These are phyloP conservation scores for Sphaeramia orbicularis DNA, from an alignment of 2,797 vertebrate species.

Conservation along the genomic window DNA sequence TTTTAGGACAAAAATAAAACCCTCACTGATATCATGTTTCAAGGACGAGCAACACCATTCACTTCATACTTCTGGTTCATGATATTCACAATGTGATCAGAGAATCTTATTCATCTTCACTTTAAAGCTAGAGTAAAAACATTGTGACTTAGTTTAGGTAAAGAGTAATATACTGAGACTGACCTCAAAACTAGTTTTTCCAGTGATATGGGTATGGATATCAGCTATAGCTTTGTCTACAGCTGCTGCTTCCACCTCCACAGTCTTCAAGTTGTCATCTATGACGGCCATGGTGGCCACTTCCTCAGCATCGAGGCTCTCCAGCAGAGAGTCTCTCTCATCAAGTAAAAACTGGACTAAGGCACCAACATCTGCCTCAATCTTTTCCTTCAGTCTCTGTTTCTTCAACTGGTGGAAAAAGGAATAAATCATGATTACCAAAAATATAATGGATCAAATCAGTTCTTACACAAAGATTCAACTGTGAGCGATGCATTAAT, in stretches of 20 bases:
- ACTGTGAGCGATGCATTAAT: neutral
- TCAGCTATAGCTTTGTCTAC: conserved; percentile 80
- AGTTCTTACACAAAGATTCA: neutral
- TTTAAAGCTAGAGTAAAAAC: neutral
- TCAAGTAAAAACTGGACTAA: conserved; percentile 87
- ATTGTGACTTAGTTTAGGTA: neutral
- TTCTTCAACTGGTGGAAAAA: conserved; percentile 77
- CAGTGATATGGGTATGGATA: conserved; percentile 78
- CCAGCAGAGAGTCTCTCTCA: conserved; percentile 85
- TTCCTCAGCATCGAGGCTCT: conserved; percentile 82
- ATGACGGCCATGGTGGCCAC: conserved; percentile 74
- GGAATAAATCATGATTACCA: neutral
- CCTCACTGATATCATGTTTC: neutral
- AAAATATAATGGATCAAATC: no score
- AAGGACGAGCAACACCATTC: no score
- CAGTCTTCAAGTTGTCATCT: conserved; percentile 82
- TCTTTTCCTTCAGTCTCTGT: conserved; percentile 84
- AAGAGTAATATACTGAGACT: conserved; percentile 1
- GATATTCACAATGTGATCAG: no score
- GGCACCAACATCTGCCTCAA: conserved; percentile 84
- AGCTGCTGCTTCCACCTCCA: conserved; percentile 66
- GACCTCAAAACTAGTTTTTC: conserved; percentile 83
- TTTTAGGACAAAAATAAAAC: neutral
- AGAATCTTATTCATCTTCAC: neutral
- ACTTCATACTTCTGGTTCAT: no score